Conservation (phyloP, 2,888 invertebrate genomes). For the Heliconius sara region DNA sequence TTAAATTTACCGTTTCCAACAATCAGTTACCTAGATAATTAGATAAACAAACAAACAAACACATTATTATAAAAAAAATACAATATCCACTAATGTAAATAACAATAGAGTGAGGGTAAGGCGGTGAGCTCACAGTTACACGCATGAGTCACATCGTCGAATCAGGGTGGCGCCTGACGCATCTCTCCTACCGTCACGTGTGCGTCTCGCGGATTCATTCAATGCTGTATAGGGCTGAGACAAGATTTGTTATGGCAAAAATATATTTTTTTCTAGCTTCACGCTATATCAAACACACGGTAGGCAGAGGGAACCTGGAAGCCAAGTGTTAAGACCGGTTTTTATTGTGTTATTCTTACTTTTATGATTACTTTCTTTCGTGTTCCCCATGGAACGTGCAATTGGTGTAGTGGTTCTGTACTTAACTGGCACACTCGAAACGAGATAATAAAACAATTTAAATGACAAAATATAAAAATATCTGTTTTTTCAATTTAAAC, state of each 20-base stretch:
- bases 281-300: too few relatives aligned
- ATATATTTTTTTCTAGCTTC: neutral
- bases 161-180: conserved; percentile 44
- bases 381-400: too few relatives aligned
- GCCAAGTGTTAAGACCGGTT: too few relatives aligned
- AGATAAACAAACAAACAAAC: neutral
- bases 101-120: conserved; percentile 17
- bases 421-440: too few relatives aligned
- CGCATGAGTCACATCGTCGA: conserved; percentile 35
- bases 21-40: neutral
- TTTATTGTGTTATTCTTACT: too few relatives aligned
- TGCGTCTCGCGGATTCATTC: conserved; percentile 41
- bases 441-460: too few relatives aligned
- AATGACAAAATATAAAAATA: too few relatives aligned
- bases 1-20: too few relatives aligned
- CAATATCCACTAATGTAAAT: conserved; percentile 19
- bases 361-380: too few relatives aligned
- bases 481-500: too few relatives aligned
- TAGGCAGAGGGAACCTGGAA: too few relatives aligned
- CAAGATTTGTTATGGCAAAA: neutral
- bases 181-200: conserved; percentile 27
- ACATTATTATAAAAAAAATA: neutral
- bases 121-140: neutral
- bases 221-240: conserved; percentile 36
- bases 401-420: too few relatives aligned